Evolutionary conservation across 2,888 invertebrate species (phyloP).

Genomic region (Oscheius myriophilus): DNA sequence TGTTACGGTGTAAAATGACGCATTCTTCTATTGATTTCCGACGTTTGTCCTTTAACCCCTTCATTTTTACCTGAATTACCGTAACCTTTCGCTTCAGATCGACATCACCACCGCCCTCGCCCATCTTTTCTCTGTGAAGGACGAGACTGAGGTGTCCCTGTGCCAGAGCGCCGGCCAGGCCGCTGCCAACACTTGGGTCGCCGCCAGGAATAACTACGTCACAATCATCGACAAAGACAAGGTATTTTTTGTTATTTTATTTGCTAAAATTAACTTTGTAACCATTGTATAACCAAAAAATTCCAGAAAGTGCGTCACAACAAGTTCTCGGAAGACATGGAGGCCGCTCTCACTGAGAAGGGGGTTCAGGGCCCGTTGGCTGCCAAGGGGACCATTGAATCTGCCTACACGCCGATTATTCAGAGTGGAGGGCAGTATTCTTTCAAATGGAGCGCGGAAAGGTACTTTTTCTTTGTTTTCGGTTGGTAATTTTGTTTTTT

Average conservation of each 20-base stretch:
- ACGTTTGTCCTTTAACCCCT: no score
- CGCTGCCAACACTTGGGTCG: slow-evolving; percentile 92
- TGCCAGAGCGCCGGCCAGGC: slow-evolving; percentile 92
- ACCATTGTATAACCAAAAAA: slow-evolving; percentile 8
- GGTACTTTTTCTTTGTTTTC: slow-evolving; percentile 70
- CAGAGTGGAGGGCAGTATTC: slow-evolving; percentile 98
- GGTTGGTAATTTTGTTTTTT: slow-evolving; percentile 6
- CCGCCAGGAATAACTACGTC: slow-evolving; percentile 95
- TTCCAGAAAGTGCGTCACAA: slow-evolving; percentile 92
- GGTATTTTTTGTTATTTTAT: slow-evolving; percentile 35
- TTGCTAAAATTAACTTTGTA: background rate
- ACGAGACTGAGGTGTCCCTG: slow-evolving; percentile 87
- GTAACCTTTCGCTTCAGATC: slow-evolving; percentile 44
- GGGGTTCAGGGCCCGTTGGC: slow-evolving; percentile 84
- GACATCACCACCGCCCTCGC: slow-evolving; percentile 88
- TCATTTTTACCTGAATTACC: background rate
- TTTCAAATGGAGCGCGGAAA: slow-evolving; percentile 90
- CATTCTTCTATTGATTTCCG: no score
- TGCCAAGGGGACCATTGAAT: slow-evolving; percentile 80
- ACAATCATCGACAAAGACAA: slow-evolving; percentile 96
- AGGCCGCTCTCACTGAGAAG: slow-evolving; percentile 90
- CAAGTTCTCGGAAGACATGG: slow-evolving; percentile 92
- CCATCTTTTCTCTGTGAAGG: slow-evolving; percentile 90
- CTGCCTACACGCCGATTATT: slow-evolving; percentile 98
- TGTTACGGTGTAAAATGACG: no score